phyloP scores from a whole-genome alignment of 2,888 invertebrate genomes.

The Eilema depressum region DNA sequence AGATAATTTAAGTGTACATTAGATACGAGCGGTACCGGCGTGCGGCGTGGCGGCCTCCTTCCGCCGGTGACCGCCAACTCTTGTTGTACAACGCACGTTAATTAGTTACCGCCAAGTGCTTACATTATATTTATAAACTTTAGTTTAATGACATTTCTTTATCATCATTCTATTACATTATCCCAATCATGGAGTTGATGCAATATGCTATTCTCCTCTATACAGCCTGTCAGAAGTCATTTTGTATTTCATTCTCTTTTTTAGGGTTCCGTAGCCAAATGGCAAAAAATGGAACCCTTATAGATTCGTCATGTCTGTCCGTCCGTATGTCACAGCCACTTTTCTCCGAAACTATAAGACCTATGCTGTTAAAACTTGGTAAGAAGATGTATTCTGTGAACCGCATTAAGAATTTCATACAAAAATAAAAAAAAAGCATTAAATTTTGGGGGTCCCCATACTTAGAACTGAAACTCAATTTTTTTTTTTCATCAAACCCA shows the following conservation, averaged over 20 bases:
- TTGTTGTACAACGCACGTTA: constrained; percentile 46
- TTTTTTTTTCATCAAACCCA: too few species aligned
- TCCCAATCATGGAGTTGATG: not conserved
- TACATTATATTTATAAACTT: constrained; percentile 53
- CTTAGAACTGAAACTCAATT: too few species aligned
- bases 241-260: not conserved
- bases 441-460: too few species aligned
- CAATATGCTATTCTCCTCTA: not conserved
- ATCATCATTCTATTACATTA: constrained; percentile 16
- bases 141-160: constrained; percentile 59
- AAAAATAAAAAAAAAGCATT: too few species aligned
- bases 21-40: constrained; percentile 54
- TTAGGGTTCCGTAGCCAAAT: too few species aligned
- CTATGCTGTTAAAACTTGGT: too few species aligned
- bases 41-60: constrained; percentile 64
- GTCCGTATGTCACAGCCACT: too few species aligned
- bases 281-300: too few species aligned
- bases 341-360: too few species aligned
- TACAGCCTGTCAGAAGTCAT: not conserved
- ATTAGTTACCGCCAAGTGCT: constrained; percentile 53
- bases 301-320: too few species aligned
- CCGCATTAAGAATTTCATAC: too few species aligned
- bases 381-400: too few species aligned
- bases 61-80: constrained; percentile 38
- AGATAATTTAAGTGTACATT: constrained; percentile 74